These are phyloP conservation scores for Marmota flaviventris DNA, from an alignment of 2,113 vertebrate genomes.

Conservation along the genomic window DNA sequence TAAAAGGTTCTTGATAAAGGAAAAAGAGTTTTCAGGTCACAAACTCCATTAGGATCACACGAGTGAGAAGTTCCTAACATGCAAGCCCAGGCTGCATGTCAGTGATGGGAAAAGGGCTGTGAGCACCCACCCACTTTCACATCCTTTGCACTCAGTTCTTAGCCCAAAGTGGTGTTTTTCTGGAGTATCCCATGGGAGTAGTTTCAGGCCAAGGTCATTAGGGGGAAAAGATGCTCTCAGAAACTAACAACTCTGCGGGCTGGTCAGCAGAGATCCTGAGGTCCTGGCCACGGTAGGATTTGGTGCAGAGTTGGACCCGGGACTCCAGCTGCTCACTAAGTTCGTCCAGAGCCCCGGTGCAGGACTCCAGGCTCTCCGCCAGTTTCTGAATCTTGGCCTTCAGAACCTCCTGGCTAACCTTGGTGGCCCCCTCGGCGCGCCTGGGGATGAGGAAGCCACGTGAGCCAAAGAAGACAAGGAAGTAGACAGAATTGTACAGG, in stretches of 20 bases:
- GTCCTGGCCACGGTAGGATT: not conserved
- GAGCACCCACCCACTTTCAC: not conserved
- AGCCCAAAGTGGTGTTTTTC: not conserved
- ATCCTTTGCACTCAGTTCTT: not conserved
- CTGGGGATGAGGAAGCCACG: conserved; percentile 87
- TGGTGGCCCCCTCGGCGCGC: conserved; percentile 85
- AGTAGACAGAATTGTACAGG: conserved; percentile 86
- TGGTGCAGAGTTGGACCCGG: conserved; percentile 75
- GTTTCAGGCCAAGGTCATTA: not conserved
- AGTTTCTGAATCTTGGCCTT: conserved; percentile 90
- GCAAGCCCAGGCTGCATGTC: not conserved
- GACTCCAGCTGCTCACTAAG: conserved; percentile 87
- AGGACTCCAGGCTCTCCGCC: conserved; percentile 87
- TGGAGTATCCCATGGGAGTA: conserved; percentile 39
- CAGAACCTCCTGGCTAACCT: conserved; percentile 87
- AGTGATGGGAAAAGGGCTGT: not conserved
- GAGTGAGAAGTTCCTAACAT: not conserved
- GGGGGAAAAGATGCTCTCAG: conserved; percentile 70
- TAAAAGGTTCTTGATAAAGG: not conserved
- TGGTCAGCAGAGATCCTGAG: conserved; percentile 49
- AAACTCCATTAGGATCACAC: not conserved
- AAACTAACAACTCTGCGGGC: conserved; percentile 45
- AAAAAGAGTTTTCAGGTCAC: not conserved
- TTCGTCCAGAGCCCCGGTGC: conserved; percentile 87
- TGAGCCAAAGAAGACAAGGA: conserved; percentile 86